Evolutionary conservation across 2,888 invertebrate genomes (phyloP), one percentile per base, ranked within the genome.

Genomic region (Artemia sinica): DNA sequence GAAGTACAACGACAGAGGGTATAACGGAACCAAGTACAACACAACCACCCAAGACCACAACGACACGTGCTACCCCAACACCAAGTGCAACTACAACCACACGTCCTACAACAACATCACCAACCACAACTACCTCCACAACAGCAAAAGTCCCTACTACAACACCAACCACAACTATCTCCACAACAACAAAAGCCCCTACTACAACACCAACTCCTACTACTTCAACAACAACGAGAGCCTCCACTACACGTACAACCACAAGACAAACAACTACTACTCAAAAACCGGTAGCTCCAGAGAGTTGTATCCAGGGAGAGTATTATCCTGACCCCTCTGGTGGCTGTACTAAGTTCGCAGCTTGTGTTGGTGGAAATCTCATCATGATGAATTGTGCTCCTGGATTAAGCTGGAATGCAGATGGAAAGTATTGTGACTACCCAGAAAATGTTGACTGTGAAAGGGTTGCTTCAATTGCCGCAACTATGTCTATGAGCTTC

Each of bases 21-120:
- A 70, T 72, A 48, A 68, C 73, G n/a, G 65, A 52, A 8, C 72
- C 73, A 12, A 73, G 74, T 13, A 72, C 78, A 3, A 75, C 75
- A 4, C 75, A 74, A 65, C 72, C 72, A 12, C 74, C 75, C 70
- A 67, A 73, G 58, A 72, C 75, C 72, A 75, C 76, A 74, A 75
- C 76, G 75, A 10, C 75, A 75, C 9, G 71, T 72, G 14, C 74
- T 72, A 72, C 73, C 71, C 69, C 18, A 66, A 63, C 72, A 72
- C 65, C 63, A 13, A 63, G 8, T 8, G 49, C 50, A 58, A 49
- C 68, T 8, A 72, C 72, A 67, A 72, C 73, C 8, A 71, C 52
- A n/a, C 28, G 49, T 28, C 4, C 28, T 28, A 28, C 58, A 8
- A 14, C 58, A 8, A 14, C 58, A 58, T 8, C 10, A 58, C n/a